These are phyloP conservation scores for Rotaria macrura DNA, from an alignment of 2,888 invertebrate species.

Conservation along the genomic window DNA sequence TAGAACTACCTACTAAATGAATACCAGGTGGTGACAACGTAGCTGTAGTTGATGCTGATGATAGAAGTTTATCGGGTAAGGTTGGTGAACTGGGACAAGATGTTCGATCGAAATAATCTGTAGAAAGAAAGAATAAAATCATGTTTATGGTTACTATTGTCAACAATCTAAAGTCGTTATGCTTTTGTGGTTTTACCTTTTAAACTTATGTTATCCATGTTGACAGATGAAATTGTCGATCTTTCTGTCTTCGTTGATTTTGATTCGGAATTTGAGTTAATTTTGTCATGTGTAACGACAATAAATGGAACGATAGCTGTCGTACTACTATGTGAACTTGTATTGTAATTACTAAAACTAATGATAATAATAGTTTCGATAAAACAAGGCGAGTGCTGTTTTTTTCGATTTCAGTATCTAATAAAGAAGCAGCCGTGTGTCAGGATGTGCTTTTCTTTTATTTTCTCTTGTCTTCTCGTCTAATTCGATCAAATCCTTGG, in stretches of 20 bases:
- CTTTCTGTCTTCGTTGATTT: not conserved
- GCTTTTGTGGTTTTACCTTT: constrained; percentile 6
- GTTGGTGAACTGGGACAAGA: constrained; percentile 1
- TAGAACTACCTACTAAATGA: not conserved
- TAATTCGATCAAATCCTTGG: constrained; percentile 7
- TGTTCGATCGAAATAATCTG: not conserved
- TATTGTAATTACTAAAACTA: not conserved
- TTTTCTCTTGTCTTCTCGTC: not conserved
- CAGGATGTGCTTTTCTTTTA: not conserved
- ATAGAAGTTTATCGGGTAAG: not conserved
- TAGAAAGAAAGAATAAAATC: too few relatives aligned
- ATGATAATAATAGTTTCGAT: not conserved
- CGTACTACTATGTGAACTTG: not conserved
- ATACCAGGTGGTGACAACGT: not conserved
- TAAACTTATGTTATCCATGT: constrained; percentile 20
- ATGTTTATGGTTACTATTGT: too few relatives aligned
- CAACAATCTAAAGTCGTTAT: too few relatives aligned
- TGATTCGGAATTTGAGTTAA: not conserved
- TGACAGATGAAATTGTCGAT: not conserved
- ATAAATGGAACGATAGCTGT: not conserved
- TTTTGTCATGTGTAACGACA: not conserved
- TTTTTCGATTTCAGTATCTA: not conserved
- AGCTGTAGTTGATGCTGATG: not conserved
- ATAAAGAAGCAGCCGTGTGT: not conserved
- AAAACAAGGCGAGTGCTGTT: not conserved